Evolutionary conservation across 2,888 invertebrate genomes (phyloP).

Genomic region (Hirtodrosophila confusa): DNA sequence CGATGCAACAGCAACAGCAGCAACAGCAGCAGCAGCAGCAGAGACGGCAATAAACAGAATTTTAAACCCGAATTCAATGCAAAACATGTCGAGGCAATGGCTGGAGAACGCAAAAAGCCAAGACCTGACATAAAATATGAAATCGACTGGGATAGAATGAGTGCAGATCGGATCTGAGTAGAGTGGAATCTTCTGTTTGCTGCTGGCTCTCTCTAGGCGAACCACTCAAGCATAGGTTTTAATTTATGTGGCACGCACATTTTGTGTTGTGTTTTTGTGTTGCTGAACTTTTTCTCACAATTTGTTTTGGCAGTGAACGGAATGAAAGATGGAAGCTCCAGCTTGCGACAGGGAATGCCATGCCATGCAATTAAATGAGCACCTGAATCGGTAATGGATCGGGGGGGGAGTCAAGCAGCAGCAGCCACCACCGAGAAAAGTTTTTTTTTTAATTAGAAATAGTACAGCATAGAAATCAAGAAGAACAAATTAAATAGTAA

Average conservation of each 20-base stretch:
- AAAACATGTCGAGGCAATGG: slow-evolving; percentile 63
- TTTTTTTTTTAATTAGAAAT: slow-evolving; percentile 67
- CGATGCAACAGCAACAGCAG: slow-evolving; percentile 54
- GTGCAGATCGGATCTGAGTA: slow-evolving; percentile 47
- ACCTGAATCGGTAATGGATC: slow-evolving; percentile 46
- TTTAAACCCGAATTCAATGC: slow-evolving; percentile 79
- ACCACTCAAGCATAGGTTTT: slow-evolving; percentile 77
- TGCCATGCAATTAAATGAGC: slow-evolving; percentile 71
- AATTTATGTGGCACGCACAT: slow-evolving; percentile 78
- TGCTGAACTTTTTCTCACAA: slow-evolving; percentile 68
- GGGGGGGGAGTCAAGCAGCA: slow-evolving; percentile 18
- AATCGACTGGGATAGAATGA: slow-evolving; percentile 51
- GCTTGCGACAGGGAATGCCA: slow-evolving; percentile 48
- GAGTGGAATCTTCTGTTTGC: slow-evolving; percentile 22
- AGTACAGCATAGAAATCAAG: slow-evolving; percentile 40
- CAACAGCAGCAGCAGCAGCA: slow-evolving; percentile 23
- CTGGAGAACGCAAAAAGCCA: slow-evolving; percentile 50
- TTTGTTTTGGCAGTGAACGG: slow-evolving; percentile 74
- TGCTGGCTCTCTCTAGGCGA: slow-evolving; percentile 30
- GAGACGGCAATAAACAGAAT: slow-evolving; percentile 68
- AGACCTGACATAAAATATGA: slow-evolving; percentile 78
- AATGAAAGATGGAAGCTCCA: slow-evolving; percentile 41
- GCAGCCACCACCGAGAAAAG: slow-evolving; percentile 6
- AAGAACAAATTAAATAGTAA: slow-evolving; percentile 19
- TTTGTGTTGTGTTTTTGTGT: slow-evolving; percentile 62